Evolutionary conservation across 2,113 vertebrate species (phyloP), one percentile per base, ranked within the genome.

Genomic region (Leptodactylus fuscus): DNA sequence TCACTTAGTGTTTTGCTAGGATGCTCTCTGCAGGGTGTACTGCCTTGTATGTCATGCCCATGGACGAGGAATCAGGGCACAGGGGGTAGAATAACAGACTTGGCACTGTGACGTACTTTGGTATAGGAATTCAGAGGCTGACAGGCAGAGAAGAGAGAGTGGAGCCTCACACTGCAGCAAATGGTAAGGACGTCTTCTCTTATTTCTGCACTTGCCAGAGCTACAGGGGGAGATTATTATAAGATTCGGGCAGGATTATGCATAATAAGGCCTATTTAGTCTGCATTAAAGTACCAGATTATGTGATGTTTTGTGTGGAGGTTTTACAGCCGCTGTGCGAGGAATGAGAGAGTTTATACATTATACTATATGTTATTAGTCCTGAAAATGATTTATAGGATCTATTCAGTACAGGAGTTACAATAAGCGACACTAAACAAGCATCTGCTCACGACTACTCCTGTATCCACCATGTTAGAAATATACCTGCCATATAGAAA

Each of bases 101-200:
- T 41, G 75, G 29, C 51, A 13, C 38, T 71, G 65, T 86, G 84
- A 81, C 75, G 74, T 85, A 80, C 12, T 34, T 27, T 86, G 84
- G 49, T 38, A 71, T 18, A 86, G 77, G 36, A 79, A 73, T 46
- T 27, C 49, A 60, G 67, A 81, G 69, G n/a, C 77, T 86, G 76
- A 10, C 67, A 86, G 84, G 20, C 32, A 81, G 75, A 27, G 49
- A 60, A 65, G 55, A 46, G 83, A 85, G 83, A 69, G 70, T 62
- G 83, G 83, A 85, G 36, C 36, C 77, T 86, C 51, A 58, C 65
- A 81, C 65, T 86, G 84, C 84, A 86, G 84, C 84, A 86, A 86
- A 86, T 60, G 84, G 84, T 86, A 86, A 86, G 84, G 65, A 81
- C 29, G n/a, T 73, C 71, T 71, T 86, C 24, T 85, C 60, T 29